Percentiles rank a stretch among this genome's conserved stretches.
These are phyloP conservation scores for Onchidella celtica DNA, from an alignment of 2,888 invertebrate genomes.

Conservation along the genomic window DNA sequence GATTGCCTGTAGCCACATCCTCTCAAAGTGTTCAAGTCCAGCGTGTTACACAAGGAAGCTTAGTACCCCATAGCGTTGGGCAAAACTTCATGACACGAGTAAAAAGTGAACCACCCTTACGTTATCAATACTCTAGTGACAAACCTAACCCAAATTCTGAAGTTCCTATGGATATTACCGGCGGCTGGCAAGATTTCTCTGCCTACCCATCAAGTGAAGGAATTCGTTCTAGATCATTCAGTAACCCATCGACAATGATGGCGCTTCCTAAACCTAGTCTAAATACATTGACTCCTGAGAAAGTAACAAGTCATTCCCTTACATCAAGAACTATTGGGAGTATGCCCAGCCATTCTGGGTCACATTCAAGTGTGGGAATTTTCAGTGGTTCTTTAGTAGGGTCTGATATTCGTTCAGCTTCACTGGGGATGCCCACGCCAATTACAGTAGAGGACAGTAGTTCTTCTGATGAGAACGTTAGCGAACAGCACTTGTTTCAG, in stretches of 20 bases:
- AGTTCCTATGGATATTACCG: not conserved
- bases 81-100: not conserved
- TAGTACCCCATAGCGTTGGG: not conserved
- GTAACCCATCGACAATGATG: slow-evolving; percentile 30
- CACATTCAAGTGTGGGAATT: not conserved
- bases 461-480: slow-evolving; percentile 34
- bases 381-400: slow-evolving; percentile 18
- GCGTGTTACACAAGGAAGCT: not conserved
- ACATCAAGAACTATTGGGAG: not conserved
- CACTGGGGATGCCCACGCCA: not conserved
- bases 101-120: not conserved
- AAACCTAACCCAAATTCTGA: not conserved
- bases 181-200: not conserved
- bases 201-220: not conserved
- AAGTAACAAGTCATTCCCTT: not conserved
- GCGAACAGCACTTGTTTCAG: slow-evolving; percentile 1
- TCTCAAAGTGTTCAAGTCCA: not conserved
- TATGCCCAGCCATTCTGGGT: not conserved
- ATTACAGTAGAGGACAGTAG: slow-evolving; percentile 23
- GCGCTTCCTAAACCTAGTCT: not conserved
- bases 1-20: not conserved
- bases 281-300: not conserved
- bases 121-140: not conserved
- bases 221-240: slow-evolving; percentile 18
- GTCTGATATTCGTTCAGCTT: not conserved